Evolutionary conservation across 30 jellyfish, hydroid and myxozoan genomes (phyloP).

Genomic region (Aurelia sp.): DNA sequence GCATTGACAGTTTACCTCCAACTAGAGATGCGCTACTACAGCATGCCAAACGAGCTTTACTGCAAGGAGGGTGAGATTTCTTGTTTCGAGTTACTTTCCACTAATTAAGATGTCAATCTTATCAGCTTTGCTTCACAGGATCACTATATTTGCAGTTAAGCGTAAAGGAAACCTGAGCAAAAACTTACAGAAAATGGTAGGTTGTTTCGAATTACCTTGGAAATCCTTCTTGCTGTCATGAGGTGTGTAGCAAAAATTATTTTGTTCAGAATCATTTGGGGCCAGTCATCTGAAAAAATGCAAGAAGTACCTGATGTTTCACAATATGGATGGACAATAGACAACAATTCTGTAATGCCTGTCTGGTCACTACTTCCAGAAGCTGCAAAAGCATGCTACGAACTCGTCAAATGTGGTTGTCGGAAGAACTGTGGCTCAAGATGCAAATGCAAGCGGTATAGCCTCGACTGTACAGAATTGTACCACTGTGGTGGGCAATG

Average conservation of each 20-base stretch:
- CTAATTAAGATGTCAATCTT: not conserved
- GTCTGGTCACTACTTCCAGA: conserved; percentile 47
- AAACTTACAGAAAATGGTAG: too few species aligned
- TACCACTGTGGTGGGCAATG: conserved; percentile 48
- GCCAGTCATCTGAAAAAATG: too few species aligned
- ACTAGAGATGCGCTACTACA: conserved; percentile 41
- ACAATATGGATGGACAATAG: not conserved
- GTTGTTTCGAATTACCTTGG: too few species aligned
- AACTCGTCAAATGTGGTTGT: conserved; percentile 54
- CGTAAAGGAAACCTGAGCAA: not conserved
- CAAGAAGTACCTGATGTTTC: too few species aligned
- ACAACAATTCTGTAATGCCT: not conserved
- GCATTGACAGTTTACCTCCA: conserved; percentile 52
- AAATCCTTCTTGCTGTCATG: too few species aligned
- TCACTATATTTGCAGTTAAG: not conserved
- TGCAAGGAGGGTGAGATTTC: conserved; percentile 48
- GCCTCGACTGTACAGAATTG: conserved; percentile 46
- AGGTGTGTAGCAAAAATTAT: too few species aligned
- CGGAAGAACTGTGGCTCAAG: conserved; percentile 29
- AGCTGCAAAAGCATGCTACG: conserved; percentile 53
- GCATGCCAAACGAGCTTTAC: conserved; percentile 35
- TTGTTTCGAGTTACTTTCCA: not conserved
- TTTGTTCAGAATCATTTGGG: too few species aligned
- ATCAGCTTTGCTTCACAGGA: not conserved
- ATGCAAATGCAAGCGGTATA: conserved; percentile 61